Evolutionary conservation across 2,113 vertebrate genomes (phyloP), one percentile per base, ranked within the genome.

Genomic region (Reinhardtius hippoglossoides): DNA sequence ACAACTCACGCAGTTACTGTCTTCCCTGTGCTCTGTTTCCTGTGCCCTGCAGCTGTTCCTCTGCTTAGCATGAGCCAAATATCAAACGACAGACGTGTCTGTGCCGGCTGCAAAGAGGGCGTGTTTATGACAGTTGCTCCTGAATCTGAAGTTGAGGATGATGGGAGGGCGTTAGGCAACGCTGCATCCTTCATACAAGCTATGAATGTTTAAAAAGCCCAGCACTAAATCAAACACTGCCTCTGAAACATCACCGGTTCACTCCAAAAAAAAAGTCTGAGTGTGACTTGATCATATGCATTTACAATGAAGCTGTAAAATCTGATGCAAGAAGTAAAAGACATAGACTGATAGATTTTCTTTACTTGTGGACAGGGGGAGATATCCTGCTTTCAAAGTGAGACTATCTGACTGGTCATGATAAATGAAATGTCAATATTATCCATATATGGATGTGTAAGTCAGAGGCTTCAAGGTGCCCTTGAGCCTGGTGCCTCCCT

Each of bases 31-130:
- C 89, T 86, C 75, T 50, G 80, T 90, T 87, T 91, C 88, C 87
- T 81, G 82, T 81, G 76, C 80, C 91, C 85, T 62, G 85, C 89
- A 92, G 89, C 90, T 92, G 90, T 91, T 89, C 87, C 83, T 90
- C 84, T 85, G 78, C 87, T 91, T 88, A 87, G 87, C 83, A 88
- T 90, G 92, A 93, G 85, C 81, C 87, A 91, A 90, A 92, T 89
- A 88, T 84, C 79, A 83, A 85, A 89, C 85, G 89, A 90, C 92
- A 91, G 87, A 92, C 57, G 62, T 81, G 88, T 91, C 84, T 87
- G 76, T 70, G 87, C 71, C 69, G 81, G 82, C 84, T 89, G 84
- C 74, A 73, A 77, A 88, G 78, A 89, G 76, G 78, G 83, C 69
- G 72, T 89, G 89, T 83, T 84, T 78, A 80, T 92, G 92, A 92